phyloP scores from a whole-genome alignment of 2,888 invertebrate species.

The Harpalus rubripes region DNA sequence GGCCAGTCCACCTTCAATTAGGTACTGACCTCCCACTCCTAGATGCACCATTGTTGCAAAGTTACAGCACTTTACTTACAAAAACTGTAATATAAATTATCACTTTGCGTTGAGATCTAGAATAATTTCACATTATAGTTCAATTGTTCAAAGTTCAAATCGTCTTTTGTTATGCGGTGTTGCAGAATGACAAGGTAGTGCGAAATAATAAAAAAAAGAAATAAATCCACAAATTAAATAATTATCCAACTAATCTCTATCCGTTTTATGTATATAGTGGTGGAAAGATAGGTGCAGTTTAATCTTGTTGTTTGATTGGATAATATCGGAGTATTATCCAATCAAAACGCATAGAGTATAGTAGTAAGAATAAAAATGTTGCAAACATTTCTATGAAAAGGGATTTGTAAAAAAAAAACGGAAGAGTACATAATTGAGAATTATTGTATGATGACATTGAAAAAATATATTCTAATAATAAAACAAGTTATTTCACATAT shows the following conservation, averaged over 20 bases:
- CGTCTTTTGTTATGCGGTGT: not conserved
- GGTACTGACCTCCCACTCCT: conserved; percentile 74
- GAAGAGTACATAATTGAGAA: too few species aligned
- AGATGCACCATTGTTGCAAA: conserved; percentile 73
- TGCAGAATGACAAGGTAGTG: not conserved
- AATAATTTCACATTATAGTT: conserved; percentile 12
- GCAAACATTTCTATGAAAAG: too few species aligned
- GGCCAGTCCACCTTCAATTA: conserved; percentile 73
- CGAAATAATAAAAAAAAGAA: not conserved
- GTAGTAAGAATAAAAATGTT: not conserved
- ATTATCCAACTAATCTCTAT: too few species aligned
- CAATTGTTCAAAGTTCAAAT: not conserved
- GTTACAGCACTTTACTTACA: conserved; percentile 22
- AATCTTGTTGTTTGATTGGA: too few species aligned
- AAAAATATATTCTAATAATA: too few species aligned
- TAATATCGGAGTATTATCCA: too few species aligned
- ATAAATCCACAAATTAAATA: not conserved
- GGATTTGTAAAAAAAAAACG: too few species aligned
- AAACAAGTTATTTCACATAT: too few species aligned
- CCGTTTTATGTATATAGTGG: too few species aligned
- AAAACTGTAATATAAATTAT: not conserved
- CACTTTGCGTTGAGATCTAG: conserved; percentile 10
- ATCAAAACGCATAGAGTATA: too few species aligned
- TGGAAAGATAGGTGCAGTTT: too few species aligned
- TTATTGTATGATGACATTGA: too few species aligned